Percentiles rank a stretch among this genome's conserved stretches.
phyloP scores from a whole-genome alignment of 2,113 vertebrate genomes.

The Kryptolebias marmoratus region DNA sequence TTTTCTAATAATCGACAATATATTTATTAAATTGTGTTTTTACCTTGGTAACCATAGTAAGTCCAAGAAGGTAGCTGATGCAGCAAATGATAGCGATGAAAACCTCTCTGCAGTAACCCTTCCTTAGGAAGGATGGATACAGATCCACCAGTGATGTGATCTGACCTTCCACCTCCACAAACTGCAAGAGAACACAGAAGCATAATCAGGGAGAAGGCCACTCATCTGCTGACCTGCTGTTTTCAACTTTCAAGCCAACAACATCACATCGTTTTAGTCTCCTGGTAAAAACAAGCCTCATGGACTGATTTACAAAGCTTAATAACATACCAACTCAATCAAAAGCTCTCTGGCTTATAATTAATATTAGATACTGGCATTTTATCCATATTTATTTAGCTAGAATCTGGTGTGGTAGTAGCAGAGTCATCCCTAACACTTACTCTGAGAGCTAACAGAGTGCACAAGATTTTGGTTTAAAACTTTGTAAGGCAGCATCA shows the following conservation, averaged over 20 bases:
- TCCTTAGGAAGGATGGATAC: slow-evolving; percentile 99
- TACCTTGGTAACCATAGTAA: slow-evolving; percentile 98
- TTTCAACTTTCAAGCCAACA: not conserved
- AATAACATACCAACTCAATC: no score
- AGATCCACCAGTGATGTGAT: slow-evolving; percentile 99
- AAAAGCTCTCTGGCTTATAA: no score
- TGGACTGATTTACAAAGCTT: not conserved
- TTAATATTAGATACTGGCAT: no score
- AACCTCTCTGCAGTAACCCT: slow-evolving; percentile 99
- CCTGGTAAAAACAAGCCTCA: not conserved
- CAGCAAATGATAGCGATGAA: slow-evolving; percentile 97
- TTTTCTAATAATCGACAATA: not conserved
- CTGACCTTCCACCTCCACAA: slow-evolving; percentile 99
- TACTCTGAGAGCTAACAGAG: no score
- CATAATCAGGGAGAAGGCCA: not conserved
- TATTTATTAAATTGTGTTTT: slow-evolving; percentile 34
- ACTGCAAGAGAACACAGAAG: slow-evolving; percentile 78
- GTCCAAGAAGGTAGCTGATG: slow-evolving; percentile 98
- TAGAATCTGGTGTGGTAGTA: no score
- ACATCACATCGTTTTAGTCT: not conserved
- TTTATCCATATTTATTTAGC: no score
- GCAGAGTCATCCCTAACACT: no score
- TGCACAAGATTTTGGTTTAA: no score
- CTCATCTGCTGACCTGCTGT: not conserved
- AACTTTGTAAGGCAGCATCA: no score